Evolutionary conservation across 2,113 vertebrate species (phyloP).

Genomic region (Austrofundulus limnaeus): DNA sequence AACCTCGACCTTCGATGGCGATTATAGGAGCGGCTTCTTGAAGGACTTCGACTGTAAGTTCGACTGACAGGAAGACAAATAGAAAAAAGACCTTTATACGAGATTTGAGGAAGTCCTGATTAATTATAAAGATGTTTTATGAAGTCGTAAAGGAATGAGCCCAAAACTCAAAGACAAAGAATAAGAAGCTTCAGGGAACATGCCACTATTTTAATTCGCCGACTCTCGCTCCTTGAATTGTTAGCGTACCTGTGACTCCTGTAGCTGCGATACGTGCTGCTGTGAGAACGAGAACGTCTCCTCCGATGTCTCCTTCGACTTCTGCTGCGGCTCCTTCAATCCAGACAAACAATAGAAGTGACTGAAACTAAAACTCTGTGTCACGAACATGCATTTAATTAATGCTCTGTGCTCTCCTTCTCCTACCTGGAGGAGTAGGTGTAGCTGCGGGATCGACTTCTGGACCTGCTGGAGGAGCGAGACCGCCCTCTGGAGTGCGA

Average conservation of each 20-base stretch:
- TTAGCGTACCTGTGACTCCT: constrained; percentile 81
- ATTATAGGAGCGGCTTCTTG: constrained; percentile 86
- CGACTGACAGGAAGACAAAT: constrained; percentile 62
- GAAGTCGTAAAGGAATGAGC: neutral
- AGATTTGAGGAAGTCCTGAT: neutral
- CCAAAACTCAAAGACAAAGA: no score
- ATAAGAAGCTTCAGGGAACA: no score
- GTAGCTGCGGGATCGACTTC: constrained; percentile 86
- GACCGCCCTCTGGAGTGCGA: constrained; percentile 81
- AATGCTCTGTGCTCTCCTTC: neutral
- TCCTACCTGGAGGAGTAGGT: constrained; percentile 88
- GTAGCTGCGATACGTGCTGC: constrained; percentile 88
- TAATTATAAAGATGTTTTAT: no score
- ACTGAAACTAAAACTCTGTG: neutral
- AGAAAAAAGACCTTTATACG: neutral
- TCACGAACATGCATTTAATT: neutral
- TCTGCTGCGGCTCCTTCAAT: constrained; percentile 85
- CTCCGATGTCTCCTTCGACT: constrained; percentile 85
- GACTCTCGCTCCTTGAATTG: no score
- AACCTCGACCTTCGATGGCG: constrained; percentile 89
- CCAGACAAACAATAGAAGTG: neutral
- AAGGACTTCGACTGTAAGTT: constrained; percentile 89
- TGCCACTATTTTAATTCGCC: no score
- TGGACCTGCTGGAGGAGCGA: constrained; percentile 86
- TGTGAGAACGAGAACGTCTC: constrained; percentile 83